A percentile compares a stretch with the other conserved stretches of the same genome.
Evolutionary conservation across 2,888 invertebrate species (phyloP).

Genomic region (Ichneumon xanthorius): DNA sequence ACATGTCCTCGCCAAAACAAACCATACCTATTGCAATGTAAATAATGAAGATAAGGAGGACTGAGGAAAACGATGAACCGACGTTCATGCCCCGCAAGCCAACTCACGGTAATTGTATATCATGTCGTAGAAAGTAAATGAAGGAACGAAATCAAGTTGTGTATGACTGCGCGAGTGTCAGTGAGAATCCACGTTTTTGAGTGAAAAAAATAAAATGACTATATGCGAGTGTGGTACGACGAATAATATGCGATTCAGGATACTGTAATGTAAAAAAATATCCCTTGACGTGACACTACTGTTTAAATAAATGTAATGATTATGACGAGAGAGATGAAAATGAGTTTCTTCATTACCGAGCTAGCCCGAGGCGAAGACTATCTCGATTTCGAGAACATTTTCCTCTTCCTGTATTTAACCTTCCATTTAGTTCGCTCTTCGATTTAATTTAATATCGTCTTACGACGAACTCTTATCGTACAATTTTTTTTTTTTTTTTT

Average conservation of each 20-base stretch:
- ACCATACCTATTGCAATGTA: conserved; percentile 46
- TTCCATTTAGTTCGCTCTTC: background rate
- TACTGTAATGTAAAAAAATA: conserved; percentile 79
- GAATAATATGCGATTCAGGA: conserved; percentile 68
- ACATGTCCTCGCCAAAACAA: background rate
- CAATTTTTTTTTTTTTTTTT: no score
- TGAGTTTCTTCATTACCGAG: background rate
- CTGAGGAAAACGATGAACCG: conserved; percentile 38
- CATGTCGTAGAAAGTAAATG: conserved; percentile 76
- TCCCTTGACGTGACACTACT: conserved; percentile 81
- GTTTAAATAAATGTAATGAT: conserved; percentile 83
- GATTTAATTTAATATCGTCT: background rate
- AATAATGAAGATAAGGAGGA: conserved; percentile 52
- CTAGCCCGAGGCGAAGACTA: background rate
- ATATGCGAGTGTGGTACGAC: conserved; percentile 47
- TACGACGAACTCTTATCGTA: background rate
- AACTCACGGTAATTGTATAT: conserved; percentile 74
- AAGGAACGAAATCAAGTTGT: conserved; percentile 52
- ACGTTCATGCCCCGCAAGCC: conserved; percentile 70
- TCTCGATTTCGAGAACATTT: background rate
- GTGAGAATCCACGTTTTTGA: conserved; percentile 43
- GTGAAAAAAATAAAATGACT: conserved; percentile 29
- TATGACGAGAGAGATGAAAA: conserved; percentile 73
- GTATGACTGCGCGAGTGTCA: conserved; percentile 33
- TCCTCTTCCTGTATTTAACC: background rate